A percentile compares a stretch with the other conserved stretches of the same genome.
Evolutionary conservation across 2,888 invertebrate genomes (phyloP).

Genomic region (Galerucella calmariensis): DNA sequence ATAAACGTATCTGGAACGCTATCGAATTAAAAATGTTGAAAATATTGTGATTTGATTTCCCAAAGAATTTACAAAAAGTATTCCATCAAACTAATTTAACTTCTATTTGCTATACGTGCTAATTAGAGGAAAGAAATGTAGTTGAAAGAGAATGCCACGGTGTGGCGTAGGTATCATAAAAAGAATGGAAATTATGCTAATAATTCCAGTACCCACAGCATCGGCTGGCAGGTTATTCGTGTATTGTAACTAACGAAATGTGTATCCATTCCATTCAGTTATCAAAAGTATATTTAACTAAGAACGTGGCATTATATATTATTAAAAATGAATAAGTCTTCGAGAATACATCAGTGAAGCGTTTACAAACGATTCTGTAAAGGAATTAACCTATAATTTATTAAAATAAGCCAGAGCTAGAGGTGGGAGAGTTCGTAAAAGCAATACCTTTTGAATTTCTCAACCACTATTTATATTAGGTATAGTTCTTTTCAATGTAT

Average conservation of each 20-base stretch:
- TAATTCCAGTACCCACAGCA: not conserved
- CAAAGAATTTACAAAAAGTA: no score
- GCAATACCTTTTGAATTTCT: not conserved
- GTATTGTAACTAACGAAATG: not conserved
- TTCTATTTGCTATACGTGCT: no score
- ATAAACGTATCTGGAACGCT: no score
- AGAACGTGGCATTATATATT: slow-evolving; percentile 17
- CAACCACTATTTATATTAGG: not conserved
- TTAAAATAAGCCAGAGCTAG: slow-evolving; percentile 46
- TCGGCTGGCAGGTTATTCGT: not conserved
- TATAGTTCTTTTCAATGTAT: no score
- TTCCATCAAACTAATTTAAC: not conserved
- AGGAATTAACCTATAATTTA: slow-evolving; percentile 52
- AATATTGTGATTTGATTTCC: no score
- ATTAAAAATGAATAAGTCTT: slow-evolving; percentile 36
- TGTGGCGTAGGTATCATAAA: not conserved
- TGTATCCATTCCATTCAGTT: slow-evolving; percentile 1
- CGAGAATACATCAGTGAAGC: slow-evolving; percentile 21
- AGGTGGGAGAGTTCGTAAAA: not conserved
- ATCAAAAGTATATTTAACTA: slow-evolving; percentile 10
- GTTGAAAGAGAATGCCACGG: not conserved
- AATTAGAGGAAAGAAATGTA: not conserved
- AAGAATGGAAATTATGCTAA: not conserved
- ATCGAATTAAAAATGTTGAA: no score
- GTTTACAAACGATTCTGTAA: slow-evolving; percentile 44